These are phyloP conservation scores for Leptinotarsa tumamoca DNA, from an alignment of 2,888 invertebrate species.

Conservation along the genomic window DNA sequence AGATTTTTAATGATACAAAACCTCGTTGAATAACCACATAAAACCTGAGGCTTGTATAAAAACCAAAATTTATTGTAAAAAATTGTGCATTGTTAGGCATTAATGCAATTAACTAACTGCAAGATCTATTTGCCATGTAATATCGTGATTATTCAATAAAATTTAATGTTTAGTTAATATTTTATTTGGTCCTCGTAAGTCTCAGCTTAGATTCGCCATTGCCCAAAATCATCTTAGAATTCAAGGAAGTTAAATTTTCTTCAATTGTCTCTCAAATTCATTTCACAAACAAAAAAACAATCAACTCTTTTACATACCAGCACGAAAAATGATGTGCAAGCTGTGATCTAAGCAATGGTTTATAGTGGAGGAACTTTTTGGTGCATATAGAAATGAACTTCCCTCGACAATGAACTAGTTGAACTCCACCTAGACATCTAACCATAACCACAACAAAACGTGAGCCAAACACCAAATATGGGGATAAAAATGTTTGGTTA, in stretches of 20 bases:
- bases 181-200: too few species aligned
- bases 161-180: too few species aligned
- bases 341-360: constrained; percentile 46
- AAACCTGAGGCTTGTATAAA: too few species aligned
- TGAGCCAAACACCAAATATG: constrained; percentile 54
- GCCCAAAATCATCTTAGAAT: too few species aligned
- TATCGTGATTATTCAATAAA: too few species aligned
- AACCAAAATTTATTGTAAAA: too few species aligned
- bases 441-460: constrained; percentile 68
- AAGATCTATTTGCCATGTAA: too few species aligned
- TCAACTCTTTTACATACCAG: constrained; percentile 45
- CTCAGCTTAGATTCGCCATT: neutral
- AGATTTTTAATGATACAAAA: too few species aligned
- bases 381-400: constrained; percentile 73
- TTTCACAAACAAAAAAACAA: constrained; percentile 9
- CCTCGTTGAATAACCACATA: too few species aligned
- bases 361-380: constrained; percentile 66
- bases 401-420: constrained; percentile 73
- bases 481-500: constrained; percentile 14
- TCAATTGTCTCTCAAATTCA: neutral
- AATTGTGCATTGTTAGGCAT: too few species aligned
- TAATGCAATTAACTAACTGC: too few species aligned
- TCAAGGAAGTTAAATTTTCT: too few species aligned
- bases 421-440: constrained; percentile 76
- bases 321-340: constrained; percentile 47